These are phyloP conservation scores for Porphyrio hochstetteri DNA, from an alignment of 2,113 vertebrate species.

Conservation along the genomic window DNA sequence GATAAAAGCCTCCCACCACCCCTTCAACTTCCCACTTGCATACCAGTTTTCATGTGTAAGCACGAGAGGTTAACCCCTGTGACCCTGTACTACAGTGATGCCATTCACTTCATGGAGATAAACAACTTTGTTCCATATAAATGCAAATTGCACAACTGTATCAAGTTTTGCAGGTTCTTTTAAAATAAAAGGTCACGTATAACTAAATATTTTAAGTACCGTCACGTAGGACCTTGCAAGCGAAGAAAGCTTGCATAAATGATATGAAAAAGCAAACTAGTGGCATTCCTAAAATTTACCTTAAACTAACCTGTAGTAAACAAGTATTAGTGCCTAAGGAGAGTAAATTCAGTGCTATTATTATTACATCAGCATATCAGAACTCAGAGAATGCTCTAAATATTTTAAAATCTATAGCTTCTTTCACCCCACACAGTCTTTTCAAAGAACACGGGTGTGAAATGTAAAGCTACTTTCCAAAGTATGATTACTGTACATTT, in stretches of 20 bases:
- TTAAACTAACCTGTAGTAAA: neutral
- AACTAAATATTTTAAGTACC: neutral
- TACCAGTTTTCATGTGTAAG: conserved; percentile 27
- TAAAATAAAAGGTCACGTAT: neutral
- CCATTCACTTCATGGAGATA: neutral
- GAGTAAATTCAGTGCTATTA: neutral
- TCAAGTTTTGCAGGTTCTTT: neutral
- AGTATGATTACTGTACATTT: neutral
- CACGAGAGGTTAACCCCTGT: neutral
- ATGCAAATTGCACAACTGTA: neutral
- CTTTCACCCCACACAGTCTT: neutral
- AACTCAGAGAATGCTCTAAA: neutral
- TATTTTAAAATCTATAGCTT: neutral
- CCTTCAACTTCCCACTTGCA: conserved; percentile 57
- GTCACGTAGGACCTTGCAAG: neutral
- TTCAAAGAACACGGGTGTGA: neutral
- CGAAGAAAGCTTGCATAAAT: neutral
- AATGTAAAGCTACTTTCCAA: neutral
- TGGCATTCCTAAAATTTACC: neutral
- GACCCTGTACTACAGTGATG: neutral
- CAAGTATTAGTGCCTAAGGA: neutral
- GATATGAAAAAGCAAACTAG: neutral
- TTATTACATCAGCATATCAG: neutral
- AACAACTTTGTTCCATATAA: neutral
- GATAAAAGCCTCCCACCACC: conserved; percentile 1